Evolutionary conservation across 2,888 invertebrate genomes (phyloP), one percentile per base, ranked within the genome.

Genomic region (Argyresthia albistria): DNA sequence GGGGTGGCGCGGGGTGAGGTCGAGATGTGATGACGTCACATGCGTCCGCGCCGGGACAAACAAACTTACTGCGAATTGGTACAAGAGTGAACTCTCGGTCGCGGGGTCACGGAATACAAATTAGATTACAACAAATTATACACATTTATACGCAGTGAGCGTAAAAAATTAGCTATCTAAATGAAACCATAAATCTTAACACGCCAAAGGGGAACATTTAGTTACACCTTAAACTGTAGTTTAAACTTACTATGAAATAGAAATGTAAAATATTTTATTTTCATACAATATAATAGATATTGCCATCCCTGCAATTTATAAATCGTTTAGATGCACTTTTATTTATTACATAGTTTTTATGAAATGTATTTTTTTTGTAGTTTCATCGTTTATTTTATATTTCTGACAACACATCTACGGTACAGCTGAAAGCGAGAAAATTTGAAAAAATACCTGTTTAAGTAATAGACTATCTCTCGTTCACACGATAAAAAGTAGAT

Each of bases 401-500:
- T 68, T 75, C 75, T 82, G 86, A 84, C 80, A 87, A 87, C 86
- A 87, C 84, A 83, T 84, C 87, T 87, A 87, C 86, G 76, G 81
- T 87, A 87, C 82, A 86, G 84, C 83, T 73, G 83, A 87, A 81
- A 86, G 87, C 86, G 87, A 87, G 86, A 86, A 81, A 79, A 71
- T 80, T 86, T 84, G 82, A 86, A 86, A 86, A 86, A 83, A 86
- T 84, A 86, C 86, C 81, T 80, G 86, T 84, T 86, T 76, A 84
- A 79, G 77, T 75, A 76, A 77, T 81, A 81, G 68, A 81, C 82
- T 86, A 87, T 82, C 77, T 81, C 73, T 86, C 78, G 86, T 84
- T 84, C 76, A 86, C 78, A 86, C 83, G 86, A 86, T 81, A 84
- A 86, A 83, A 86, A 80, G 80, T 80, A 73, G 80, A 76, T 76